phyloP scores from a whole-genome alignment of 1,140 invertebrate species.

The Tyrophagus putrescentiae region DNA sequence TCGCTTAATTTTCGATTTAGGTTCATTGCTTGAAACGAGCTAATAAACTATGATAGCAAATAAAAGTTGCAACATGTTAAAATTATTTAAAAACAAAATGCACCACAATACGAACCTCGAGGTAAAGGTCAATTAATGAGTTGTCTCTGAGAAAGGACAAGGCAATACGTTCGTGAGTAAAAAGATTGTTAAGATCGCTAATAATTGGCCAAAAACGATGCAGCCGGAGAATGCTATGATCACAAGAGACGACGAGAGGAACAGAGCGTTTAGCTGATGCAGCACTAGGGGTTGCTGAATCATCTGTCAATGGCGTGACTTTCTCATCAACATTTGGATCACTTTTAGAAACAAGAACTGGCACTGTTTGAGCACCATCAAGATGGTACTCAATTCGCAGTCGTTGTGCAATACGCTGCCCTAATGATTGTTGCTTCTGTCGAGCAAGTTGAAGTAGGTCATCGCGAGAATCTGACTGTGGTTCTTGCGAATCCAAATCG shows the following conservation, averaged over 20 bases:
- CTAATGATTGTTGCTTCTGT: no score
- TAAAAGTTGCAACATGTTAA: no score
- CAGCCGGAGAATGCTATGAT: constrained; percentile 77
- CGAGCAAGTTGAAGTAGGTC: no score
- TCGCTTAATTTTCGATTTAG: constrained; percentile 75
- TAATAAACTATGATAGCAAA: no score
- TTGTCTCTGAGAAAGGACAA: constrained; percentile 72
- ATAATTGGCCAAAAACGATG: constrained; percentile 96
- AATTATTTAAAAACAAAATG: no score
- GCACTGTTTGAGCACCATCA: no score
- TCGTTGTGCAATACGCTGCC: no score
- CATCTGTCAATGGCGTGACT: no score
- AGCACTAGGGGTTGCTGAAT: background rate
- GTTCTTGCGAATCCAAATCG: background rate
- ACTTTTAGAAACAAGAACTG: background rate
- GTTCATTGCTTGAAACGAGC: constrained; percentile 93
- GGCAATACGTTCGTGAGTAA: constrained; percentile 78
- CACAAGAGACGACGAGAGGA: constrained; percentile 72
- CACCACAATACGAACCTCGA: no score
- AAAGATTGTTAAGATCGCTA: constrained; percentile 90
- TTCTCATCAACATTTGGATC: background rate
- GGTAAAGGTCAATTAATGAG: constrained; percentile 78
- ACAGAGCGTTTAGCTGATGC: constrained; percentile 23
- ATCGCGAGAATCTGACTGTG: no score
- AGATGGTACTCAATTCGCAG: no score